Conservation (phyloP, 2,113 vertebrate genomes). For the Puntigrus tetrazona region DNA sequence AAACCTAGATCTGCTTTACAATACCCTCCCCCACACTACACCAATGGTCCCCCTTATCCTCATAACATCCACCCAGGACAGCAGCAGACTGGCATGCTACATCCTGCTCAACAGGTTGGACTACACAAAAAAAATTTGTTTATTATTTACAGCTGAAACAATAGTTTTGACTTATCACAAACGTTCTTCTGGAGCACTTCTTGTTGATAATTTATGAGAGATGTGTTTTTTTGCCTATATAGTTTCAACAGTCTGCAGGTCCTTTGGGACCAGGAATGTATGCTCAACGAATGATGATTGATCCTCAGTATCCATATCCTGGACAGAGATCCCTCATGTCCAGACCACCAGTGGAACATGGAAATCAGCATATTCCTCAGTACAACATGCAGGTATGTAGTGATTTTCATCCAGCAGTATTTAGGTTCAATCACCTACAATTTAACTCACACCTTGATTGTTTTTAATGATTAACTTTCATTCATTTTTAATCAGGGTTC, state of each 20-base stretch:
- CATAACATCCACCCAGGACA: constrained; percentile 70
- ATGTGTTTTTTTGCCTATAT: constrained; percentile 1
- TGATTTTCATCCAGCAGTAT: not conserved
- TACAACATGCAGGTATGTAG: constrained; percentile 84
- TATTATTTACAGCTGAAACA: not conserved
- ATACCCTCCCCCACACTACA: constrained; percentile 63
- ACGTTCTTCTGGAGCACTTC: not conserved
- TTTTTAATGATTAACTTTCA: not conserved
- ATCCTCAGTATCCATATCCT: constrained; percentile 76
- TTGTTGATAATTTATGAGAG: not conserved
- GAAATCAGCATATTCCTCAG: constrained; percentile 75
- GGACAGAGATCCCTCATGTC: constrained; percentile 77
- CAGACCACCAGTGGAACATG: constrained; percentile 76
- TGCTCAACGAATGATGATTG: constrained; percentile 77
- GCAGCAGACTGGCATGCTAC: constrained; percentile 64
- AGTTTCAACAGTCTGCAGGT: constrained; percentile 71
- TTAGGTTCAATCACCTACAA: not conserved
- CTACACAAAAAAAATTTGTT: not conserved
- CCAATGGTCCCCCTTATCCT: constrained; percentile 67
- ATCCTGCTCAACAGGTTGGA: constrained; percentile 72
- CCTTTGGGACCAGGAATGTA: constrained; percentile 78
- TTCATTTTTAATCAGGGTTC: constrained; percentile 62
- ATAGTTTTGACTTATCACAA: not conserved
- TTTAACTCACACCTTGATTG: not conserved
- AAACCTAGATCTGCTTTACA: constrained; percentile 57